Evolutionary conservation across 1,140 invertebrate species (phyloP), one percentile per base, ranked within the genome.

Genomic region (Dinoponera quadriceps): DNA sequence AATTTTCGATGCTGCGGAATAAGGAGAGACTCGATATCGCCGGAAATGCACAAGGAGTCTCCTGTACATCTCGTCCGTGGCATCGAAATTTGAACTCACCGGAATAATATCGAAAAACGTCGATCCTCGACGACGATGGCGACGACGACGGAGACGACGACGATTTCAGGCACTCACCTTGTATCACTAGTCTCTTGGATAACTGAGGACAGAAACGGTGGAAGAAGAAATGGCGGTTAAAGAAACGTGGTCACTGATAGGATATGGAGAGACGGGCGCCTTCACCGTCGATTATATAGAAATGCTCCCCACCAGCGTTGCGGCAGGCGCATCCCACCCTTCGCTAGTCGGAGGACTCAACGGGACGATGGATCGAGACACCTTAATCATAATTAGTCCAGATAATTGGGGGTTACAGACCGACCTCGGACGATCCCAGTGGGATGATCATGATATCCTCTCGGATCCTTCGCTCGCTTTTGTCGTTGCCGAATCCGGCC

Each of bases 281-380:
- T 89, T 91, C 89, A 82, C 88, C 84, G 90, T 86, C 87, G 91
- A 90, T 94, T 94, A 93, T 93, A 94, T 93, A 94, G 92, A 93
- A 92, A 92, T 90, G 86, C 83, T 91, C 92, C 92, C 92, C 92
- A 91, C 92, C 92, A 90, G 68, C 11, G 29, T 3, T 5, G 2
- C n/a, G 25, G 63, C 51, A 59, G 74, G 38, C 74, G 85, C 83
- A 62, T 92, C 91, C 91, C 91, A 92, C 91, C 89, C 90, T 86
- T 69, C 38, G 57, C 84, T 88, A 88, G 88, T n/a, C n/a, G n/a
- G 84, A 91, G 90, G 85, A 84, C 83, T 88, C 82, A 90, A 83
- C 78, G 25, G 66, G 71, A 84, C 57, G 44, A 74, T 62, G 69
- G 66, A 73, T 86, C 85, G 82, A 80, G 49, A 88, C n/a, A n/a